Conservation (phyloP, 2,888 invertebrate genomes). For the Julus scandinavius region DNA sequence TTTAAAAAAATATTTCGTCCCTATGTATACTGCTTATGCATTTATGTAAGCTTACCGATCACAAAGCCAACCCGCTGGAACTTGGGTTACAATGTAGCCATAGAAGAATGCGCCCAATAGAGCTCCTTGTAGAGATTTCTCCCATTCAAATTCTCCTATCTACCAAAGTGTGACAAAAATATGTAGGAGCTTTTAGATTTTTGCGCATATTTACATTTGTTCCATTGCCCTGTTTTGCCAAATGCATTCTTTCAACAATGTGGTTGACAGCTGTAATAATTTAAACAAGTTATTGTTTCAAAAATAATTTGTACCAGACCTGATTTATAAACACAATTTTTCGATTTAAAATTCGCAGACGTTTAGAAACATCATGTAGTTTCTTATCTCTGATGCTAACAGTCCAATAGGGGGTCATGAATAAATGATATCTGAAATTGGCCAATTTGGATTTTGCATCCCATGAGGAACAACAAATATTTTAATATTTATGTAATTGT, state of each 20-base stretch:
- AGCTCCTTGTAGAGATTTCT: slow-evolving; percentile 68
- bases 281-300: neutral
- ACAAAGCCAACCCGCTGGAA: slow-evolving; percentile 62
- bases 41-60: slow-evolving; percentile 51
- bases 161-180: neutral
- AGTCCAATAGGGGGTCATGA: no score
- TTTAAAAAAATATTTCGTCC: no score
- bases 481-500: no score
- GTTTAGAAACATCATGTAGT: no score
- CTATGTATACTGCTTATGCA: no score
- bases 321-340: neutral
- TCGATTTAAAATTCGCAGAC: neutral
- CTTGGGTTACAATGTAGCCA: slow-evolving; percentile 66
- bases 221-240: neutral
- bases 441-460: no score
- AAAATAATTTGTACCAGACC: neutral
- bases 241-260: slow-evolving; percentile 57
- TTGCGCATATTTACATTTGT: neutral
- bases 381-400: no score
- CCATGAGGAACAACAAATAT: no score
- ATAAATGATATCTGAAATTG: no score
- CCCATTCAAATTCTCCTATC: slow-evolving; percentile 70
- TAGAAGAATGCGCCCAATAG: slow-evolving; percentile 72
- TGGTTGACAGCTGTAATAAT: slow-evolving; percentile 60
- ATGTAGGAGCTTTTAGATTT: neutral